Evolutionary conservation across 1,140 invertebrate genomes (phyloP).

Genomic region (Drosophila willistoni): DNA sequence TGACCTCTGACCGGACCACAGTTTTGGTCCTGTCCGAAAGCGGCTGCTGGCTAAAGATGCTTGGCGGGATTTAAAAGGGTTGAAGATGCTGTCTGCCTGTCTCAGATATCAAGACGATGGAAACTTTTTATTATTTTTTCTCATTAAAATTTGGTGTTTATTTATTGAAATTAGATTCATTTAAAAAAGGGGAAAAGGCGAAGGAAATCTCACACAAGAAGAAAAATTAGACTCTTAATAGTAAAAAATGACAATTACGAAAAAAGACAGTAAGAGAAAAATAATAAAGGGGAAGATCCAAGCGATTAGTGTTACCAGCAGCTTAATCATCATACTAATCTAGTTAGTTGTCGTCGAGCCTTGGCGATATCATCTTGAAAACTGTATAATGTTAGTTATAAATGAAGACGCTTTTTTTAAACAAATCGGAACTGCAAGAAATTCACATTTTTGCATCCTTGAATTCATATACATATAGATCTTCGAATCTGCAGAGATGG

Average conservation of each 20-base stretch:
- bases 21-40: background rate
- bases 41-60: constrained; percentile 18
- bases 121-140: background rate
- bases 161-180: background rate
- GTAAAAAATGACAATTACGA: background rate
- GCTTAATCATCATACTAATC: too few species aligned
- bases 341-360: too few species aligned
- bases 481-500: too few species aligned
- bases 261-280: background rate
- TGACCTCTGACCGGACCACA: constrained; percentile 66
- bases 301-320: too few species aligned
- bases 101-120: background rate
- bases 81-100: constrained; percentile 13
- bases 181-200: too few species aligned
- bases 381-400: too few species aligned
- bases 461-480: too few species aligned
- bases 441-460: too few species aligned
- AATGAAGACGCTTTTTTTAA: too few species aligned
- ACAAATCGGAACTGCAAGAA: too few species aligned
- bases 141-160: background rate
- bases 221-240: background rate
- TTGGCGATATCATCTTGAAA: too few species aligned
- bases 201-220: background rate
- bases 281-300: background rate
- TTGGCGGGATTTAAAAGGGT: background rate